Base-by-base conservation (phyloP, 53 echinoderm and acorn worm genomes). In the Mesocentrotus franciscanus region DNA sequence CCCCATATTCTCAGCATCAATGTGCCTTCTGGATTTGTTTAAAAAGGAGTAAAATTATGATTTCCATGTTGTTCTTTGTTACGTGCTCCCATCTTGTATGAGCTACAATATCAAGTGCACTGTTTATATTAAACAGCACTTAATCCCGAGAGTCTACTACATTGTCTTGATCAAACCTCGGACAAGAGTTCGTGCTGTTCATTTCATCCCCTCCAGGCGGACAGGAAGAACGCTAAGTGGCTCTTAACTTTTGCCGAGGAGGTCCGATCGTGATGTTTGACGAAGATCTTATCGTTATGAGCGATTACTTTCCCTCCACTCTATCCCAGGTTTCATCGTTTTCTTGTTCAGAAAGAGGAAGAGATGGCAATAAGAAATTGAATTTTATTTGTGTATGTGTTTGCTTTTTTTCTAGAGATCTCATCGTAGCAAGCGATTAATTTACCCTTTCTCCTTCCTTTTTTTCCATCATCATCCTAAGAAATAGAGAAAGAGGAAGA, bases 211-310 rank as follows among this genome's bases (percentile, higher is more conserved):
- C 60, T n/a, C 90, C 24, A 16, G 90, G 90, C 58, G 29, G 90
- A 59, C 90, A 90, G 90, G 90, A 90, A 90, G 90, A 60, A 59
- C 60, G 60, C 60, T 90, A 90, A 90, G 90, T 90, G 60, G 59
- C 90, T 90, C 90, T 90, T 90, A 59, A 90, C 90, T 90, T 90
- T 90, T 90, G 15, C 60, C 29, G 90, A 60, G n/a, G 60, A 90
- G 57, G 90, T 90, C 90, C 58, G 90, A 90, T 90, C 90, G 90
- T 90, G 90, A 57, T 30, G 90, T 60, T 90, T 90, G 90, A 90
- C 9, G 90, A 30, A 60, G 60, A 60, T 60, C 90, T 90, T 90
- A 81, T 81, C 81, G 12, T 81, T 33, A 78, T 78, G 15, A 78
- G 78, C 78, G 78, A 81, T 81, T 36, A 35, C 81, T 81, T 81